Conservation (phyloP, 2,888 invertebrate species). For the Athripsodes cinereus region DNA sequence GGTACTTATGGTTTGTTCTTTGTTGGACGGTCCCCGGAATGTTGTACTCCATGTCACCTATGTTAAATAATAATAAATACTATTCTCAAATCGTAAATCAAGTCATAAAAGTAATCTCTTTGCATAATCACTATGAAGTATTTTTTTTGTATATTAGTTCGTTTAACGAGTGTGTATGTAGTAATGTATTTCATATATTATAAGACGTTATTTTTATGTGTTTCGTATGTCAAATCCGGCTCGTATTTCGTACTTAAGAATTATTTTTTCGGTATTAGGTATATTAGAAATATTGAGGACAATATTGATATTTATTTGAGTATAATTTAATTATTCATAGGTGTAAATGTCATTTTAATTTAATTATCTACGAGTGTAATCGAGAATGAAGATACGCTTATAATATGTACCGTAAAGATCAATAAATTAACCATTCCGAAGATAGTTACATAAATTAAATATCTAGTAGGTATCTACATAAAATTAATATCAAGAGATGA, state of each 20-base stretch:
- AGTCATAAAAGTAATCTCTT: background rate
- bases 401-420: too few relatives aligned
- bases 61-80: too few relatives aligned
- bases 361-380: background rate
- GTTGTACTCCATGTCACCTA: too few relatives aligned
- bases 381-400: background rate
- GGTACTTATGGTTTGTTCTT: too few relatives aligned
- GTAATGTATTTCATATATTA: background rate
- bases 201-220: background rate
- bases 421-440: too few relatives aligned
- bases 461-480: too few relatives aligned
- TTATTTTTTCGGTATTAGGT: background rate
- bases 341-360: slow-evolving; percentile 2
- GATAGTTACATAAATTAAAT: too few relatives aligned
- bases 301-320: background rate
- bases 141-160: background rate
- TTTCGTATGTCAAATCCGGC: background rate
- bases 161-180: background rate
- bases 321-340: background rate
- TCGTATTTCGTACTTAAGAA: background rate
- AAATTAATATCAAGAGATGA: too few relatives aligned
- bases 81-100: background rate
- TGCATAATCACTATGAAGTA: background rate
- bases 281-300: too few relatives aligned
- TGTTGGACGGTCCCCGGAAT: too few relatives aligned